A percentile compares a stretch with the other conserved stretches of the same genome.
Evolutionary conservation across 2,113 vertebrate genomes (phyloP).

Genomic region (Syngnathus scovelli): DNA sequence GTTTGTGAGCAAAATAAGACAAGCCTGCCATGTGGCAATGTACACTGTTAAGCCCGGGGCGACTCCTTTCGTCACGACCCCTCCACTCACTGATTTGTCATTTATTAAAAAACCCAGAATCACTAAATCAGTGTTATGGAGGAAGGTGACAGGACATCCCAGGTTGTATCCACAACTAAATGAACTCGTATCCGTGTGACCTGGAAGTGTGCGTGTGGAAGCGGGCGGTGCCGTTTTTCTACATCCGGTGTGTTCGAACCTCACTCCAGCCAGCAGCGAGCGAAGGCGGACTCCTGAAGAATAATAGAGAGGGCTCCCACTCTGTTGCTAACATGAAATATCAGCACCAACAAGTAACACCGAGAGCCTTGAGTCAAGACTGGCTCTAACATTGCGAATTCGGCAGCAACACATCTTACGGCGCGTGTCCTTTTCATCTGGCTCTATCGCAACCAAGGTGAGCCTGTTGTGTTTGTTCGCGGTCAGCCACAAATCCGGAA

Average conservation of each 20-base stretch:
- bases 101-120: not conserved
- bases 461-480: conserved; percentile 41
- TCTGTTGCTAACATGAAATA: conserved; percentile 33
- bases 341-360: conserved; percentile 23
- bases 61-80: not conserved
- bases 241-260: conserved; percentile 54
- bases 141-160: not conserved
- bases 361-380: not conserved
- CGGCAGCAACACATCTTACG: not conserved
- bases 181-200: conserved; percentile 29
- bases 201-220: conserved; percentile 46
- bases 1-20: not conserved
- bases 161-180: not conserved
- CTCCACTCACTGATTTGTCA: not conserved
- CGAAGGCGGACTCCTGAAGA: conserved; percentile 50
- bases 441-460: conserved; percentile 37
- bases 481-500: conserved; percentile 11
- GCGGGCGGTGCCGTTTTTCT: conserved; percentile 67
- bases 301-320: conserved; percentile 41
- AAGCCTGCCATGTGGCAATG: not conserved
- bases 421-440: conserved; percentile 5
- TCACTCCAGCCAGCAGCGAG: conserved; percentile 35
- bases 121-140: not conserved
- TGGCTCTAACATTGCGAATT: not conserved
- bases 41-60: not conserved